Evolutionary conservation across 2,888 invertebrate genomes (phyloP), one percentile per base, ranked within the genome.

Genomic region (Drosophila demipolita): DNA sequence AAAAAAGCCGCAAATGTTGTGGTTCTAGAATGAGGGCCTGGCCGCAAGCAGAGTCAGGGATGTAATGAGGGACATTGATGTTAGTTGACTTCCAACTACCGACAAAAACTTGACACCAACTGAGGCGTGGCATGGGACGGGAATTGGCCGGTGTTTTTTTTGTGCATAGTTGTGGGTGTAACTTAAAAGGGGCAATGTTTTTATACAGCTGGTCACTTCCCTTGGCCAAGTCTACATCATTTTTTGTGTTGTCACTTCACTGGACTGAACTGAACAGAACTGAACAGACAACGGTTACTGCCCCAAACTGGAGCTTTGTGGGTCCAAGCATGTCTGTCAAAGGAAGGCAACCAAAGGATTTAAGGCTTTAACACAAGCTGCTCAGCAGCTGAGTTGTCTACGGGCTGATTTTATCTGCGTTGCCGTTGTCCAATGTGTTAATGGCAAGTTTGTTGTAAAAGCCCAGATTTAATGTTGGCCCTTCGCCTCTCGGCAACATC

Each of bases 201-300:
- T 68, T 45, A 15, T 8, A 60, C 59, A 54, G 53, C 52, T 53
- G 23, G 38, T 45, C 35, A 15, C 45, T 29, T 48, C n/a, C 59
- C 53, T 61, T 55, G 66, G 57, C 62, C 58, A 59, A 60, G 54
- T 55, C 59, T 57, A 87, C 74, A 79, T 83, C 84, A 84, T 45
- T 45, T 85, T 87, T 87, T 83, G 82, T 75, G 78, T 71, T 75
- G 78, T 71, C 83, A 73, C 80, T 85, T 85, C 80, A 68, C 60
- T 82, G 74, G 82, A 55, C 62, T 12, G 20, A 45, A 45, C 45
- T 45, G 23, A 45, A 29, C 45, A 12, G 23, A 45, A 45, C 23
- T 23, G 45, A 83, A 57, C 76, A 73, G 88, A 83, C 87, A 74
- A 74, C 78, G 61, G 62, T 66, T 66, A 40, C 68, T 57, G 57